phyloP scores from a whole-genome alignment of 2,113 vertebrate species.

The Triplophysa rosa region DNA sequence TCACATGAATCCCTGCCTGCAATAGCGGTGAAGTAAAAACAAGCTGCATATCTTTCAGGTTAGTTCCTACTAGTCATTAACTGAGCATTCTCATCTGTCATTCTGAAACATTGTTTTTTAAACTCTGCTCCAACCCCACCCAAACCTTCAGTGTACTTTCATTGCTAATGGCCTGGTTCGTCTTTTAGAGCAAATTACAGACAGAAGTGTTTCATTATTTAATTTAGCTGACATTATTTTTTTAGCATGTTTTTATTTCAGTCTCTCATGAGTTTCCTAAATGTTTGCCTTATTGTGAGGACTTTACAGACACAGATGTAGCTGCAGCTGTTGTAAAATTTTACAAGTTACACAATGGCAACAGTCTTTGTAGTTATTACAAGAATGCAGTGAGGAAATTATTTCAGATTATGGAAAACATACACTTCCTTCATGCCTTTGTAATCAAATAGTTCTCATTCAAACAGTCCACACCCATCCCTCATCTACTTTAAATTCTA shows the following conservation, averaged over 20 bases:
- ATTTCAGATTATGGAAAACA: neutral
- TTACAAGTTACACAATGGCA: neutral
- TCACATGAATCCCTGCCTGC: neutral
- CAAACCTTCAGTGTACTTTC: neutral
- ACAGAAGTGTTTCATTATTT: too few relatives aligned
- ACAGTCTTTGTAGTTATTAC: neutral
- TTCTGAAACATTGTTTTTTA: neutral
- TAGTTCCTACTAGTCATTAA: neutral
- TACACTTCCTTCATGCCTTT: neutral
- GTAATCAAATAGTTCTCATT: neutral
- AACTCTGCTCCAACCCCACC: constrained; percentile 2
- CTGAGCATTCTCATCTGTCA: neutral
- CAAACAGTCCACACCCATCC: neutral
- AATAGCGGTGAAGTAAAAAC: neutral
- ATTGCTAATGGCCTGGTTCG: neutral
- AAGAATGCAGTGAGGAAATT: neutral
- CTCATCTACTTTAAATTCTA: neutral
- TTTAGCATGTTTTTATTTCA: too few relatives aligned
- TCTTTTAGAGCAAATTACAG: too few relatives aligned
- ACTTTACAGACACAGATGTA: neutral
- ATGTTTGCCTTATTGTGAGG: neutral
- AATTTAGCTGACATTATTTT: too few relatives aligned
- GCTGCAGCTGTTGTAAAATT: neutral
- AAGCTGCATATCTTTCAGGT: constrained; percentile 1
- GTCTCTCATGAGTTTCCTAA: neutral